Conservation (phyloP, 2,888 invertebrate species). For the Lypha dubia region DNA sequence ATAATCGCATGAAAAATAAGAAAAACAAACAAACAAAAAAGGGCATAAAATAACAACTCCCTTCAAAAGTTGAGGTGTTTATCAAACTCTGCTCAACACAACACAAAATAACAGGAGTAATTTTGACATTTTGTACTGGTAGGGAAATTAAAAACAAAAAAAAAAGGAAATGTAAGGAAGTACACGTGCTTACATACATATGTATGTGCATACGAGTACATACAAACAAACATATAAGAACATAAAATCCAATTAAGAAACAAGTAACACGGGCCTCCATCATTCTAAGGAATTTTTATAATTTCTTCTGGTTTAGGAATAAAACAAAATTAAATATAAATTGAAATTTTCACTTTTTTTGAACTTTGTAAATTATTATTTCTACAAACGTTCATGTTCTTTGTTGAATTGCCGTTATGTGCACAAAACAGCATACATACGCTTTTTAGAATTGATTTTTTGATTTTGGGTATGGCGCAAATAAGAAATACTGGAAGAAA, state of each 20-base stretch:
- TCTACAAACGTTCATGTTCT: neutral
- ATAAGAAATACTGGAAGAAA: constrained; percentile 11
- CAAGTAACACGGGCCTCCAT: constrained; percentile 22
- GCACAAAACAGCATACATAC: neutral
- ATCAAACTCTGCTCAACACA: constrained; percentile 29
- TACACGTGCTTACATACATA: neutral
- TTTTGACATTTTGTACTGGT: constrained; percentile 51
- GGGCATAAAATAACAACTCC: constrained; percentile 33
- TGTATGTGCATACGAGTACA: neutral
- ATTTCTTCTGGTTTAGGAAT: constrained; percentile 21
- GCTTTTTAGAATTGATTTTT: constrained; percentile 61
- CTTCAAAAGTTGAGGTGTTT: constrained; percentile 23
- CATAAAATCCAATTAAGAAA: constrained; percentile 62
- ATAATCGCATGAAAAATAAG: neutral
- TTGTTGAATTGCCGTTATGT: constrained; percentile 23
- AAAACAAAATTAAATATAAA: constrained; percentile 1
- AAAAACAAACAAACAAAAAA: constrained; percentile 29
- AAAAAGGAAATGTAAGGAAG: neutral
- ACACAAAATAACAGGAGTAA: constrained; percentile 25
- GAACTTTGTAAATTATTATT: constrained; percentile 54
- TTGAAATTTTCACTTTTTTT: constrained; percentile 65
- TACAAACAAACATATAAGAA: constrained; percentile 11
- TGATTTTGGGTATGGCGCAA: constrained; percentile 25
- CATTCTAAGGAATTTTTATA: constrained; percentile 53
- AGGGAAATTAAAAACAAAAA: neutral